A percentile compares a stretch with the other conserved stretches of the same genome.
phyloP scores from a whole-genome alignment of 2,797 vertebrate genomes.

The Discoglossus pictus region DNA sequence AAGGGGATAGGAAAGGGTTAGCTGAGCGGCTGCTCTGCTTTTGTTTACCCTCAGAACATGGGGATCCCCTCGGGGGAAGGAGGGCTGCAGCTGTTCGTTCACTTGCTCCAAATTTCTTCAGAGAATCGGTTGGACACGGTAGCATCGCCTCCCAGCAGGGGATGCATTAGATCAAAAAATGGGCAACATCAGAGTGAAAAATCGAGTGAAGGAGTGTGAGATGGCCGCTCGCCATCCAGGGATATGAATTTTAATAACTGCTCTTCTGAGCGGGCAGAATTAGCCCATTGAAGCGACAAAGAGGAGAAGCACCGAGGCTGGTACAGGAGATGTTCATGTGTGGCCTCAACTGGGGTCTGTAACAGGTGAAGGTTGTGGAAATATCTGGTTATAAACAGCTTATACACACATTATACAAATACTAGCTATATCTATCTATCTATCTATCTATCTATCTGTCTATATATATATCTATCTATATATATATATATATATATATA shows the following conservation, averaged over 20 bases:
- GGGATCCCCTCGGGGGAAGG: conserved; percentile 43
- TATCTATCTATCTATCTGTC: no score
- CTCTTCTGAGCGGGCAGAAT: conserved; percentile 11
- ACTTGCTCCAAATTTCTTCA: conserved; percentile 66
- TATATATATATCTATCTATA: no score
- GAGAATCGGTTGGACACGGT: conserved; percentile 71
- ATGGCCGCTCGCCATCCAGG: conserved; percentile 38
- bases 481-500: no score
- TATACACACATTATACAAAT: no score
- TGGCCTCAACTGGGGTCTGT: not conserved
- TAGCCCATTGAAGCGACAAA: not conserved
- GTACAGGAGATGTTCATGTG: not conserved
- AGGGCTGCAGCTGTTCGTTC: conserved; percentile 64
- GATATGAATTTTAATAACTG: conserved; percentile 43
- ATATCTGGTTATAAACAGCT: no score
- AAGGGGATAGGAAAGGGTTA: conserved; percentile 36
- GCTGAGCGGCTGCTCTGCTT: conserved; percentile 28
- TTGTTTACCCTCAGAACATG: conserved; percentile 24
- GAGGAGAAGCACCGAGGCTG: not conserved
- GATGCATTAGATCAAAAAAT: conserved; percentile 53
- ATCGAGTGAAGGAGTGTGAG: conserved; percentile 29
- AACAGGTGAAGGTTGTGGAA: no score
- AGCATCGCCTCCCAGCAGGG: conserved; percentile 47
- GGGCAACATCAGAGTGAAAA: conserved; percentile 52
- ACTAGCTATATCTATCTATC: no score